Base-by-base conservation (phyloP, 2,113 vertebrate species). In the Dendropsophus ebraccatus region DNA sequence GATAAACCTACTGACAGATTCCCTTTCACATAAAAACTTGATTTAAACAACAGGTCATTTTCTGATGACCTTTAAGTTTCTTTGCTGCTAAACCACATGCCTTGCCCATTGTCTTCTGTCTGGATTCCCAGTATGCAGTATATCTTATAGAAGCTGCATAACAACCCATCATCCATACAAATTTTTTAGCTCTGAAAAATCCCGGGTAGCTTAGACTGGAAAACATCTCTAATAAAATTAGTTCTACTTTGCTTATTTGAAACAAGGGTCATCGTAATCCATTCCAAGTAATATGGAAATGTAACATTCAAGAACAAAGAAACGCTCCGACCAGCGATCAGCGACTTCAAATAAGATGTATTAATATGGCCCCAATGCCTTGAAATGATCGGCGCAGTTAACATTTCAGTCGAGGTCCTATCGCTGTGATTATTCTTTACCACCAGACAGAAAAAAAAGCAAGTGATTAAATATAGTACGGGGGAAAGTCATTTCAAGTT, bases 381-480 rank as follows among this genome's bases (percentile, higher is more conserved):
- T 30, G 11, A 74, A 74, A 74, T 49, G 14, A 30, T 52, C 28
- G 47, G 30, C 30, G n/a, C 28, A 76, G n/a, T 52, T 76, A 17
- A 76, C n/a, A 54, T 21, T 52, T 30, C 8, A 52, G 47, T 30
- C 47, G 30, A 76, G 47, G n/a, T 30, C 45, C 47, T 52, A 50
- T 52, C n/a, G 32, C 16, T 32, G 25, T 16, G 16, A 77, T 30
- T 52, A 19, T 52, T 54, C 49, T 77, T 77, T 77, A 30, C 47
- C n/a, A 78, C 49, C 30, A 52, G 47, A 49, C 25, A 76, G 45
- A 50, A 30, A 41, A 41, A 41, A 41, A 41, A 41, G 23, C n/a
- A 50, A 76, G 56, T 78, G 16, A 78, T 52, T 37, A 35, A 37
- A 78, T 54, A 32, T 54, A 77, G 74, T 52, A 77, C 14, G 30